phyloP scores from a whole-genome alignment of 2,888 invertebrate species.

The Eremobia ochroleuca region DNA sequence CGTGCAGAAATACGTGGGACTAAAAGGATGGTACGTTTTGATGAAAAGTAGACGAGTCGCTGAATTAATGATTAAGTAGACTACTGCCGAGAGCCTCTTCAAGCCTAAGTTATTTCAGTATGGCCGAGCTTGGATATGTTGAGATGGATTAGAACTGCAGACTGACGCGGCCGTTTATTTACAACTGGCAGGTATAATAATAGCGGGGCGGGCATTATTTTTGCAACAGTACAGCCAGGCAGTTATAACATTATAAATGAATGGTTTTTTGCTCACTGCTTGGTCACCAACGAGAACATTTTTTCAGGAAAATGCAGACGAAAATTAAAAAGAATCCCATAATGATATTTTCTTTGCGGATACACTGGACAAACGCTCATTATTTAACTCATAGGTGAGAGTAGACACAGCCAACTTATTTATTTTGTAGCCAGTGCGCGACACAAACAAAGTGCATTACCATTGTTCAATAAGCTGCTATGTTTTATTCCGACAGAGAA shows the following conservation, averaged over 20 bases:
- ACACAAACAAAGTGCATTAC: slow-evolving; percentile 25
- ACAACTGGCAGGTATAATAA: not conserved
- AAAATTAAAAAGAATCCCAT: not conserved
- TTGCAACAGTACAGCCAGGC: not conserved
- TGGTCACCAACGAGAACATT: not conserved
- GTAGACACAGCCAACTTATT: not conserved
- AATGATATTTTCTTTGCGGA: not conserved
- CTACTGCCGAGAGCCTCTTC: slow-evolving; percentile 26
- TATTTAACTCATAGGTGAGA: not conserved
- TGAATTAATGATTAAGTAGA: slow-evolving; percentile 66
- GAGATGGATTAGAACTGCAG: slow-evolving; percentile 31
- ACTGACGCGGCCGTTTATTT: not conserved
- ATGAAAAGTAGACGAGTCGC: slow-evolving; percentile 60
- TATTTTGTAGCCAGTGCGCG: slow-evolving; percentile 2
- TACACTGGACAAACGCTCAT: slow-evolving; percentile 9
- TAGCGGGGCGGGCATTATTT: not conserved
- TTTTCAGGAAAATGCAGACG: not conserved
- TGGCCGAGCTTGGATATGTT: slow-evolving; percentile 15
- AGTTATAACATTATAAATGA: slow-evolving; percentile 15
- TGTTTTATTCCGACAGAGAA: slow-evolving; percentile 6
- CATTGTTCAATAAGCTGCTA: slow-evolving; percentile 27
- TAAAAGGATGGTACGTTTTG: slow-evolving; percentile 54
- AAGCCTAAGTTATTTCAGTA: slow-evolving; percentile 49
- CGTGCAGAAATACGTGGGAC: slow-evolving; percentile 46
- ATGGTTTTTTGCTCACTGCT: not conserved